Evolutionary conservation across 2,113 vertebrate genomes (phyloP).

Genomic region (Ploceus nigricollis): DNA sequence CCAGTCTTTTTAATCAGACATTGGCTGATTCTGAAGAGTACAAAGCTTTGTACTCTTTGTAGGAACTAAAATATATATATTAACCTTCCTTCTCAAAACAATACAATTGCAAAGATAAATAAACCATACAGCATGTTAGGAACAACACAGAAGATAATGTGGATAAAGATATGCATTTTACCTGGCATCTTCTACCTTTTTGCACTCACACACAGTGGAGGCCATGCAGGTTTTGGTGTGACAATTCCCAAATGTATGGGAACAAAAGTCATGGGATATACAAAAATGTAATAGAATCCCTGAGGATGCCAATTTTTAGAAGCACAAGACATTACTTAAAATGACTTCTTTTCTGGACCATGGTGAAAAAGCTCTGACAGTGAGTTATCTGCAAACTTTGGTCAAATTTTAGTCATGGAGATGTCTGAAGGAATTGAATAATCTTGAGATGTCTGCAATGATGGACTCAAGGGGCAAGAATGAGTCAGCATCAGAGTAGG

Average conservation of each 20-base stretch:
- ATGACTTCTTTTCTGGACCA: fast-evolving
- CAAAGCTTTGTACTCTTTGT: neutral
- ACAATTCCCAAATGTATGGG: neutral
- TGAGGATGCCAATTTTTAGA: neutral
- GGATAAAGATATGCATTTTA: neutral
- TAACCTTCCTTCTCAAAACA: neutral
- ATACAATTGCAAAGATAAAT: neutral
- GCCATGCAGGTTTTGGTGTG: neutral
- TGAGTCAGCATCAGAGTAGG: neutral
- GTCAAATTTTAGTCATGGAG: neutral
- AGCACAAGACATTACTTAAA: neutral
- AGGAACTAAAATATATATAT: neutral
- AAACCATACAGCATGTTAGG: neutral
- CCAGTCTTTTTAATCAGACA: neutral
- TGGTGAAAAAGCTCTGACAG: neutral
- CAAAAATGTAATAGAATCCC: neutral
- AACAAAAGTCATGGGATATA: neutral
- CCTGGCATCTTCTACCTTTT: neutral
- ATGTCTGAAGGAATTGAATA: neutral
- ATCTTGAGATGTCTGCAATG: neutral
- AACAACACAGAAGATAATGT: neutral
- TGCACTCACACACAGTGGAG: neutral
- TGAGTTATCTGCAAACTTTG: neutral
- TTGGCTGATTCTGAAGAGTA: neutral
- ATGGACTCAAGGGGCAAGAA: neutral